Conservation (phyloP, 2,797 vertebrate genomes). For the Manis javanica region DNA sequence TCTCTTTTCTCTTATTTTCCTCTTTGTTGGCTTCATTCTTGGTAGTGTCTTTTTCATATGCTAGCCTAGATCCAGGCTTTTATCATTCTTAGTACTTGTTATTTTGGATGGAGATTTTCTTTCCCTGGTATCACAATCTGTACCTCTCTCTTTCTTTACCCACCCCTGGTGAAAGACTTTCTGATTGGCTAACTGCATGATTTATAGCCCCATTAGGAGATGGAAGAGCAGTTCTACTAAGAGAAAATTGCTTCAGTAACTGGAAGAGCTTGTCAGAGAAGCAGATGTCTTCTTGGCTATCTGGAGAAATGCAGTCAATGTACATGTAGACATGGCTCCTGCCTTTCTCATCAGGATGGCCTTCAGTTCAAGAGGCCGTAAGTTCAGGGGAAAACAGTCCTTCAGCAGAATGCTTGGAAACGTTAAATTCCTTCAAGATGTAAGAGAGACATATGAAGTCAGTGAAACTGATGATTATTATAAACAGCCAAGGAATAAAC, state of each 20-base stretch:
- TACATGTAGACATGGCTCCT: neutral
- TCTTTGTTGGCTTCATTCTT: neutral
- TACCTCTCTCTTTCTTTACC: neutral
- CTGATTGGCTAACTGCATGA: neutral
- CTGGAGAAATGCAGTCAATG: neutral
- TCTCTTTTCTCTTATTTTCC: neutral
- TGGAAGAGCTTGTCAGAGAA: neutral
- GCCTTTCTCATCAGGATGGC: neutral
- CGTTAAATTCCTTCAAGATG: conserved; percentile 49
- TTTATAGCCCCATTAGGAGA: neutral
- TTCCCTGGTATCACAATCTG: neutral
- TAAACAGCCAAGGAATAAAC: conserved; percentile 54
- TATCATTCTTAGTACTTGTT: neutral
- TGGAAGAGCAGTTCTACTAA: neutral
- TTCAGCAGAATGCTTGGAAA: neutral
- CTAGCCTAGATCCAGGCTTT: neutral
- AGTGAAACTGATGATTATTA: conserved; percentile 52
- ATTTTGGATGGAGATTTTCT: neutral
- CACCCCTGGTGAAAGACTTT: neutral
- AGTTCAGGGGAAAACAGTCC: neutral
- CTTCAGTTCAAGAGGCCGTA: neutral
- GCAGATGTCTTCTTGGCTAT: neutral
- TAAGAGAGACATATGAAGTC: conserved; percentile 30
- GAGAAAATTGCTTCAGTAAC: neutral
- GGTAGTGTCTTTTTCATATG: neutral